Conservation (phyloP, 1,140 invertebrate genomes). For the Andrena cerasifolii region DNA sequence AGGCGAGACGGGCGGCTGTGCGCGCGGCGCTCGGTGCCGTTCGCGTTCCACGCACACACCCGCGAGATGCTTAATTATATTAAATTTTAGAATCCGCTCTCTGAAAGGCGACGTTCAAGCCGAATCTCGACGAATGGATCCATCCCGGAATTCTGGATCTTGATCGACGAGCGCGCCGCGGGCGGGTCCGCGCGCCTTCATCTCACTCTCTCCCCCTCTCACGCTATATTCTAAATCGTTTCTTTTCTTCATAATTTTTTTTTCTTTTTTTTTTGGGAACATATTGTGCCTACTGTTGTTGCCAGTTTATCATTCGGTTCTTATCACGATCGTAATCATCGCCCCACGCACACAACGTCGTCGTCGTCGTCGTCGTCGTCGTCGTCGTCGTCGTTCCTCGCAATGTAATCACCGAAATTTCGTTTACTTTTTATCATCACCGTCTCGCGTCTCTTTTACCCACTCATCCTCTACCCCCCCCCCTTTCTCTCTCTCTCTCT, state of each 20-base stretch:
- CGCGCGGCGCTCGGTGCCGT: not conserved
- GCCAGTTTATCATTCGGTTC: constrained; percentile 25
- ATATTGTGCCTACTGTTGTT: constrained; percentile 57
- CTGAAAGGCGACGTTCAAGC: not conserved
- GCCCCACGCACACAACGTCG: constrained; percentile 13
- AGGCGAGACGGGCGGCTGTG: not conserved
- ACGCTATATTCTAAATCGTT: constrained; percentile 43
- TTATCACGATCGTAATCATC: constrained; percentile 29
- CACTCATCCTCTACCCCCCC: constrained; percentile 30
- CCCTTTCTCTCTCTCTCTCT: constrained; percentile 54
- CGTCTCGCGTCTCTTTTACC: constrained; percentile 5
- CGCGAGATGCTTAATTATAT: constrained; percentile 35
- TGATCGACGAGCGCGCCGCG: constrained; percentile 33
- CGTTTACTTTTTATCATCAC: constrained; percentile 15
- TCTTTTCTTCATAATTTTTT: constrained; percentile 50
- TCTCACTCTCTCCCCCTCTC: constrained; percentile 30
- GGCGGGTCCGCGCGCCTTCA: constrained; percentile 12
- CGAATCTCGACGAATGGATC: constrained; percentile 13
- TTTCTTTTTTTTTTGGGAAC: constrained; percentile 58
- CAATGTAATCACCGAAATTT: constrained; percentile 40
- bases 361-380: constrained; percentile 23
- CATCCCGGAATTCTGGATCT: not conserved
- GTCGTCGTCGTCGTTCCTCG: constrained; percentile 19
- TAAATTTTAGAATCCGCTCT: constrained; percentile 24
- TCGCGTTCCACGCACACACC: too few species aligned